These are phyloP conservation scores for Myrmecobius fasciatus DNA, from an alignment of 2,113 vertebrate species.

Conservation along the genomic window DNA sequence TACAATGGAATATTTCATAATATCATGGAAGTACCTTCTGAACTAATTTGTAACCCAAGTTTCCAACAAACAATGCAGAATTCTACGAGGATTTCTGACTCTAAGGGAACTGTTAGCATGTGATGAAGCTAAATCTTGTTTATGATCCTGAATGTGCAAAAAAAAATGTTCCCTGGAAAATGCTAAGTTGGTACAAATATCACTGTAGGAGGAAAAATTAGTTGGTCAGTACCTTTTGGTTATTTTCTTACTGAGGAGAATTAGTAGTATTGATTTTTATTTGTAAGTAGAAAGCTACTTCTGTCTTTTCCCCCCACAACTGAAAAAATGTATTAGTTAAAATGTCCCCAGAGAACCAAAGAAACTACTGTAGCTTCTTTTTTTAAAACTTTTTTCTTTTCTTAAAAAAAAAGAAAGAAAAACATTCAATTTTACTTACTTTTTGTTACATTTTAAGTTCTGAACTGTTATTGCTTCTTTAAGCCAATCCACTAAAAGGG, in stretches of 20 bases:
- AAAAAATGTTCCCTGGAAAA: constrained; percentile 9
- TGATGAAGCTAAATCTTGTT: constrained; percentile 15
- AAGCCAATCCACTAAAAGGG: neutral
- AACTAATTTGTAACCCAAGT: neutral
- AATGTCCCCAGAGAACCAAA: neutral
- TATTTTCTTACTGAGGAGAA: constrained; percentile 14
- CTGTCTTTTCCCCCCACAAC: neutral
- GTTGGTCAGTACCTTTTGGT: neutral
- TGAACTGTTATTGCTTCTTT: neutral
- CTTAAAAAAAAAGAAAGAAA: neutral
- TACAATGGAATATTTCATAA: neutral
- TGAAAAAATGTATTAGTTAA: constrained; percentile 11
- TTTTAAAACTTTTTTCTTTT: neutral
- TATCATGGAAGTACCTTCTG: neutral
- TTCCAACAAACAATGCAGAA: neutral
- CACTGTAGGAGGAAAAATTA: neutral
- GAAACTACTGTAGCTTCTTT: neutral
- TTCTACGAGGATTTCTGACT: constrained; percentile 11
- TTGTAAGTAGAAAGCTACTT: constrained; percentile 34
- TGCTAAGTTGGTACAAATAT: constrained; percentile 36
- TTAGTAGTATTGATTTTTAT: constrained; percentile 53
- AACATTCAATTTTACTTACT: neutral
- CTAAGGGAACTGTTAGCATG: neutral
- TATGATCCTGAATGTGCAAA: neutral
- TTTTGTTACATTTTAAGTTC: neutral